Base-by-base conservation (phyloP, 2,888 invertebrate species). In the Hypena proboscidalis region DNA sequence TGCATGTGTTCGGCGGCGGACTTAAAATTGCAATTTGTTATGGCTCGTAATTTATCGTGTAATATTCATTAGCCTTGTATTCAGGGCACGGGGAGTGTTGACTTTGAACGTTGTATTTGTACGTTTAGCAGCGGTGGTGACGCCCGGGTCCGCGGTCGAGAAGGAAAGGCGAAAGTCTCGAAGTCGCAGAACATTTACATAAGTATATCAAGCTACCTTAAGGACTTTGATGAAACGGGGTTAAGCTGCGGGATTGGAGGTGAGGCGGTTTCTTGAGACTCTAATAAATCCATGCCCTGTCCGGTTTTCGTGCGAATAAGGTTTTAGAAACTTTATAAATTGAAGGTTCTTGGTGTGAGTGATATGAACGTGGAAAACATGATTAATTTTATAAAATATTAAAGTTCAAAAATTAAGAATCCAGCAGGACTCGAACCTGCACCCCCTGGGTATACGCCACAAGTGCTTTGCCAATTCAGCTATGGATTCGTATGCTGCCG, bases 181-280 rank as follows among this genome's bases (percentile, higher is more conserved):
- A 54, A 57, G 47, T n/a, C 37, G 37, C 35, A n/a, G 27, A 48
- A 45, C 44, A 45, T 53, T 61, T 52, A 46, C 46, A 60, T n/a
- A n/a, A n/a, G n/a, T n/a, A n/a, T n/a, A n/a, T n/a, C 54, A 58
- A 41, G 59, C 26, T 2, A 17, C 49, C 22, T 54, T 54, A 38
- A 48, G 40, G 40, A 48, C 48, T 58, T 52, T 58, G 54, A 54
- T 48, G 54, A 25, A 56, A 56, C 29, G 42, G 35, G 39, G 40
- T 58, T 58, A 29, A 56, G 43, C 34, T 58, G 39, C 34, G 39
- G 48, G 4, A n/a, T 4, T 58, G n/a, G n/a, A 14, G 5, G 10
- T 25, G 5, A 3, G 13, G n/a, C n/a, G n/a, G n/a, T n/a, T n/a
- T n/a, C n/a, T n/a, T n/a, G n/a, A n/a, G n/a, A n/a, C n/a, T n/a